These are phyloP conservation scores for Octomys mimax DNA, from an alignment of 2,797 vertebrate species.

Conservation along the genomic window DNA sequence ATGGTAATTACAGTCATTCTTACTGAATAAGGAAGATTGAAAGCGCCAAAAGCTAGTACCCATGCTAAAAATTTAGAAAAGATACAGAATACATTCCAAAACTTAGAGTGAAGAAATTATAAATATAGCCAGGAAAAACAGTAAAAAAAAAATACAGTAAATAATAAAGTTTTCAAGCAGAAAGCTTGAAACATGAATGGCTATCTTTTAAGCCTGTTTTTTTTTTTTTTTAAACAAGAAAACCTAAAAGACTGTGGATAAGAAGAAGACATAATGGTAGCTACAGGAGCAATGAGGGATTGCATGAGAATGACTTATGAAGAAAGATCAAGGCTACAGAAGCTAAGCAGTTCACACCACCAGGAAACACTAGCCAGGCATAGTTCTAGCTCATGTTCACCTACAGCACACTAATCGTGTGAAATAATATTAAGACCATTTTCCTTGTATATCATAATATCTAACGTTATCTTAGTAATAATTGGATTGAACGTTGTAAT, in stretches of 20 bases:
- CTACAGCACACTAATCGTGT: background rate
- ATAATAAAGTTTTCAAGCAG: background rate
- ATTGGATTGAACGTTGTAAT: background rate
- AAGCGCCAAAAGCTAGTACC: background rate
- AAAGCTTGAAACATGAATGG: constrained; percentile 27
- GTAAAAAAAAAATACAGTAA: constrained; percentile 7
- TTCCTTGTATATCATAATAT: background rate
- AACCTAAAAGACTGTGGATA: constrained; percentile 42
- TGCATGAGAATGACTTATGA: background rate
- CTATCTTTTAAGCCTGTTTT: constrained; percentile 43
- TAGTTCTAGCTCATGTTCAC: background rate
- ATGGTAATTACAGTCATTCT: background rate
- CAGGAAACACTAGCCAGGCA: background rate
- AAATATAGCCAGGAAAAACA: background rate
- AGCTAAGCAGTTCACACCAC: constrained; percentile 1
- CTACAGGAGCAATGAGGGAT: constrained; percentile 46
- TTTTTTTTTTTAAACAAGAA: constrained; percentile 39
- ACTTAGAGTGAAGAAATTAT: background rate
- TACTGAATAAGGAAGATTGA: constrained; percentile 5
- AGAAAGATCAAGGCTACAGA: background rate
- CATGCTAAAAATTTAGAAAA: constrained; percentile 23
- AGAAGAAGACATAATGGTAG: background rate
- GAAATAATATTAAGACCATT: background rate
- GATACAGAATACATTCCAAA: background rate
- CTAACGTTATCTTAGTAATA: constrained; percentile 1